Evolutionary conservation across 2,888 invertebrate genomes (phyloP), one percentile per base, ranked within the genome.

Genomic region (Temnothorax unifasciatus): DNA sequence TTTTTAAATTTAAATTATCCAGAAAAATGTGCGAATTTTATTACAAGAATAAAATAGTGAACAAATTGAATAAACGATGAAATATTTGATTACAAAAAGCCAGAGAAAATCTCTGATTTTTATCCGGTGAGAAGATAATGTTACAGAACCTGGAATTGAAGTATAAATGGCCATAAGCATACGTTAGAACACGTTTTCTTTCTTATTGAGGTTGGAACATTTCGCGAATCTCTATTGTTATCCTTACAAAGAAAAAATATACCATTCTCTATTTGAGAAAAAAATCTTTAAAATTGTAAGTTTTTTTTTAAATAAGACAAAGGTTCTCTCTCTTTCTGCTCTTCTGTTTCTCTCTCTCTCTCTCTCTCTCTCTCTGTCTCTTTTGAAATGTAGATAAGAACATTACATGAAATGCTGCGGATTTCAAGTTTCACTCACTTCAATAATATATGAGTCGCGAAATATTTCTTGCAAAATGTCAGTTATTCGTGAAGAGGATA

Each of bases 61-160:
- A 6, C 0, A 63, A 25, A 6, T 73, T 57, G 6, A 75, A 63
- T 18, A 63, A 0, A 63, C 0, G 0, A 18, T 29, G n/a, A 74
- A 74, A 44, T 54, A 41, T 61, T 34, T 61, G 44, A 44, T 21
- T 52, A 38, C n/a, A 44, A 47, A 44, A 9, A 29, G 9, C 68
- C 5, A 3, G 13, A 44, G 44, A 21, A 63, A 64, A 34, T 21
- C 21, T 59, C 50, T 34, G 64, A 64, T 63, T 75, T n/a, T 47
- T 41, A 59, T 74, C 34, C 6, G 29, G 1, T 41, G n/a, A 61
- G 15, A 74, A 41, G 61, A 74, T 54, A 68, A 29, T 79, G 50
- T 82, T 68, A 61, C 68, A 50, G 34, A 84, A 68, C 13, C n/a
- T 82, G 6, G n/a, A 50, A 15, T 57, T 18, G n/a, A 57, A 73